Evolutionary conservation across 2,113 vertebrate species (phyloP).

Genomic region (Labeo rohita): DNA sequence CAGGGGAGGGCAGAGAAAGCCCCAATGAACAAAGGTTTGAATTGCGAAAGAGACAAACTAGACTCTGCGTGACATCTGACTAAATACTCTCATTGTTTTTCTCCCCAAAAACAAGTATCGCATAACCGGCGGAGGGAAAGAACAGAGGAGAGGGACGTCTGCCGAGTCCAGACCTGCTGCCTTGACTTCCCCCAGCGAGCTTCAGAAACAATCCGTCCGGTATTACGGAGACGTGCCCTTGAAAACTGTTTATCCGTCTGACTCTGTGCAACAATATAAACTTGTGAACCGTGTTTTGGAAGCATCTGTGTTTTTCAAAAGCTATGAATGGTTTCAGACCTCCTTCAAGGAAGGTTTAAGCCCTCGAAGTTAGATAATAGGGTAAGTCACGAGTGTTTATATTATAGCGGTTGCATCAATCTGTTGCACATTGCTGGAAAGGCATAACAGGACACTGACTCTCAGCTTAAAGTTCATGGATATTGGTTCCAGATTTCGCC

Average conservation of each 20-base stretch:
- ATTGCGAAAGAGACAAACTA: slow-evolving; percentile 80
- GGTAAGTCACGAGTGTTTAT: slow-evolving; percentile 36
- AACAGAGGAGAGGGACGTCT: slow-evolving; percentile 55
- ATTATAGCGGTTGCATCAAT: slow-evolving; percentile 28
- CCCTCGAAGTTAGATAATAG: slow-evolving; percentile 19
- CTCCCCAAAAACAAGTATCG: slow-evolving; percentile 78
- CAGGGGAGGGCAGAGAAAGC: slow-evolving; percentile 69
- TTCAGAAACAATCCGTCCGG: slow-evolving; percentile 54
- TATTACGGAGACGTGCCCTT: slow-evolving; percentile 59
- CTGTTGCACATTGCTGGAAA: slow-evolving; percentile 25
- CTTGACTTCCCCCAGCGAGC: slow-evolving; percentile 59
- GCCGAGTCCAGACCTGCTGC: slow-evolving; percentile 62
- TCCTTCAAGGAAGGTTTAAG: slow-evolving; percentile 54
- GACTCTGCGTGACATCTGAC: slow-evolving; percentile 78
- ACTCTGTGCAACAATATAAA: slow-evolving; percentile 70
- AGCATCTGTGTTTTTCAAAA: slow-evolving; percentile 66
- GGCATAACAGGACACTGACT: slow-evolving; percentile 9
- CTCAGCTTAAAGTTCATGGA: slow-evolving; percentile 20
- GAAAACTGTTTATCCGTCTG: slow-evolving; percentile 65
- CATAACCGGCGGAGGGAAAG: slow-evolving; percentile 68
- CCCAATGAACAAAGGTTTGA: slow-evolving; percentile 73
- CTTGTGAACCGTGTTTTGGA: slow-evolving; percentile 66
- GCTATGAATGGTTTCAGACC: slow-evolving; percentile 56
- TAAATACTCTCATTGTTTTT: slow-evolving; percentile 83
- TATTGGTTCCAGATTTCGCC: slow-evolving; percentile 23